phyloP scores from a whole-genome alignment of 2,797 vertebrate genomes.

The Peromyscus melanophrys region DNA sequence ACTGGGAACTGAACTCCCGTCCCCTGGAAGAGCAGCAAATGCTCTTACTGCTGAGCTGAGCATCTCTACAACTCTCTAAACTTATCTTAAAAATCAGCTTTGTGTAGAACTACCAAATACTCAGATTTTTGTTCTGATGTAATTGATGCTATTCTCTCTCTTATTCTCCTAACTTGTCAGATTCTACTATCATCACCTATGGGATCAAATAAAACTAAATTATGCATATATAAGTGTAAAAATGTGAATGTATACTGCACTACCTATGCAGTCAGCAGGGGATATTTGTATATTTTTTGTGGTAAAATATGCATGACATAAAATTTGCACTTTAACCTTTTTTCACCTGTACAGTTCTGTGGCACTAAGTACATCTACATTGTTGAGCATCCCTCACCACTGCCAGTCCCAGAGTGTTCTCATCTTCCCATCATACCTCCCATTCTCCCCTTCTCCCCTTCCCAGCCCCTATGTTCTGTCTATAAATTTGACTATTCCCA shows the following conservation, averaged over 20 bases:
- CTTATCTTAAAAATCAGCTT: constrained; percentile 45
- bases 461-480: not conserved
- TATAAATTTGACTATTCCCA: not conserved
- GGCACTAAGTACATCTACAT: not conserved
- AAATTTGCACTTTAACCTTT: constrained; percentile 1
- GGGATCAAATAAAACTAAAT: constrained; percentile 29
- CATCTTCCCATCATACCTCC: not conserved
- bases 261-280: not conserved
- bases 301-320: not conserved
- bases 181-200: not conserved
- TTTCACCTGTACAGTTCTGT: not conserved
- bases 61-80: not conserved
- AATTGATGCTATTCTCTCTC: not conserved
- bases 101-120: not conserved
- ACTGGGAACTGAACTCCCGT: not conserved
- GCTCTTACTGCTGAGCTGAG: not conserved
- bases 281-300: constrained; percentile 3
- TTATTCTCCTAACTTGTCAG: constrained; percentile 46
- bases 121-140: constrained; percentile 50
- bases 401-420: not conserved
- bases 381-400: not conserved
- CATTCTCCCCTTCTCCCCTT: not conserved
- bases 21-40: not conserved
- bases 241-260: not conserved
- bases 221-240: constrained; percentile 20